Evolutionary conservation across 2,888 invertebrate species (phyloP), one percentile per base, ranked within the genome.

Genomic region (Halocaridina rubra): DNA sequence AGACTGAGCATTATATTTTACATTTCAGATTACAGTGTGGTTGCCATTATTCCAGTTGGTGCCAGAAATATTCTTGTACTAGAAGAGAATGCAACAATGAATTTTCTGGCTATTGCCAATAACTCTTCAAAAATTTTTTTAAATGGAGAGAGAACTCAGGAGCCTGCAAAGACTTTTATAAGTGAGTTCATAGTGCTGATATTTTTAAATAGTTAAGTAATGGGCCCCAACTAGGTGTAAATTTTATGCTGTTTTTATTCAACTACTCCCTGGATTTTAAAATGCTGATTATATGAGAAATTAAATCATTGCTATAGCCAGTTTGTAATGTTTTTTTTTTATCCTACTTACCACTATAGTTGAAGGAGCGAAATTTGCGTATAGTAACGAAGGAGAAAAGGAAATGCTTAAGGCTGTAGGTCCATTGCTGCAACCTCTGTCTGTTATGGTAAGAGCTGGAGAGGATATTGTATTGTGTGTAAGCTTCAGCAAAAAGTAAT

Each of bases 321-420:
- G n/a, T n/a, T n/a, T n/a, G n/a, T n/a, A n/a, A n/a, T n/a, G n/a
- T n/a, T n/a, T n/a, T n/a, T n/a, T n/a, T n/a, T n/a, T n/a, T n/a
- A n/a, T n/a, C n/a, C n/a, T n/a, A n/a, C n/a, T n/a, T n/a, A n/a
- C n/a, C n/a, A n/a, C n/a, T n/a, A n/a, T n/a, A 87, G 91, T 92
- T 19, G 92, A 92, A 88, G 93, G 93, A 0, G 91, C 92, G 1
- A 91, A 91, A 19, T 93, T 93, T 89, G 91, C 91, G 85, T 91
- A 92, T 88, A 91, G 90, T 59, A 91, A 91, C 86, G 88, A 88
- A n/a, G 90, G 90, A 1, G 90, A 91, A 53, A 90, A 89, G 22
- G 91, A 91, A 82, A 90, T 89, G 19, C 90, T 93, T 27, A 91
- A 91, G 90, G 91, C 92, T 0, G 90, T 90, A 84, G 93, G 93